Base-by-base conservation (phyloP, 2,797 vertebrate genomes). In the Myotis myotis region DNA sequence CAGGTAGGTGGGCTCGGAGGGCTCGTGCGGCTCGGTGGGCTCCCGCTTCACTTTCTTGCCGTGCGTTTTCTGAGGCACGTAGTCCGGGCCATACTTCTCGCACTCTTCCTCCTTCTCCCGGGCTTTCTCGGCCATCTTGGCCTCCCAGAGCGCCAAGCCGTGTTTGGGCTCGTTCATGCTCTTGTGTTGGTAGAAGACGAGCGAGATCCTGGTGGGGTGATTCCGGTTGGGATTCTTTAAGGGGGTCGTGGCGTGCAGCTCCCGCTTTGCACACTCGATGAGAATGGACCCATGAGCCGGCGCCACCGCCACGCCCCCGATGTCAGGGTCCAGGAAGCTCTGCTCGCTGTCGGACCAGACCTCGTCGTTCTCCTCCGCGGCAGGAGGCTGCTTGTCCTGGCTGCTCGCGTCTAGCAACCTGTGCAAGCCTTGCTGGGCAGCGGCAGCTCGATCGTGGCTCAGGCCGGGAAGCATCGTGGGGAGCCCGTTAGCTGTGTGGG, bases 141-240 rank as follows among this genome's bases (percentile, higher is more conserved):
- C 99, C 95, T 99, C 99, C 99, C 99, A 99, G 93, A 99, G 98
- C 38, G 99, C 99, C 97, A 99, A 98, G 38, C 99, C 99, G 0
- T 99, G 99, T 95, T 99, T 99, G 60, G 99, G 99, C 98, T 99
- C 99, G 12, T 99, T 99, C 99, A 99, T 98, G 96, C 99, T 99
- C 98, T 99, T 99, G 98, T 99, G 99, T 98, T 99, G 99, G 98
- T 99, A 99, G 97, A 99, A 99, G 93, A 99, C 99, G 55, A 99
- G 99, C 2, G 99, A 99, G 98, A 99, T 99, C 88, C 99, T 98
- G 55, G 99, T 99, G 87, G 99, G 99, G 81, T 99, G 99, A 78
- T 98, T 99, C 95, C 99, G 99, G 96, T 99, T 98, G 51, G 99
- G 99, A 20, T 99, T 99, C 97, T 99, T 99, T 51, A 99, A 93